Conservation (phyloP, 2,113 vertebrate genomes). For the Steatornis caripensis region DNA sequence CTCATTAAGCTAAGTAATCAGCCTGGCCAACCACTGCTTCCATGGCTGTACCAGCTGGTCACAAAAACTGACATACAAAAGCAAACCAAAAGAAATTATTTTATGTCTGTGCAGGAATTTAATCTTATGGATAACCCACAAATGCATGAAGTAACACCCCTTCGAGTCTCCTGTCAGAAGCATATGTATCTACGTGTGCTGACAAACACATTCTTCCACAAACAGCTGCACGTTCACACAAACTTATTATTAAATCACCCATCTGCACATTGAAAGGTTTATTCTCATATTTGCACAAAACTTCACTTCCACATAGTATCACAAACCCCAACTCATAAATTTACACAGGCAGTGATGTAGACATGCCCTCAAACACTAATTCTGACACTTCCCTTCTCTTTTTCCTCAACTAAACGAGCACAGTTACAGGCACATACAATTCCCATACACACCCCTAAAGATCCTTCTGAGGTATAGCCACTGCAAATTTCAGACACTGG, state of each 20-base stretch:
- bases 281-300: background rate
- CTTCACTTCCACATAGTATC: background rate
- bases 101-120: background rate
- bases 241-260: background rate
- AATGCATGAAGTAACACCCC: background rate
- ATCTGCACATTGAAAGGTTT: background rate
- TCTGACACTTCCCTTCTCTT: background rate
- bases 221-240: background rate
- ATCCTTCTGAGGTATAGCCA: background rate
- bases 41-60: background rate
- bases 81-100: background rate
- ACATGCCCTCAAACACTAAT: background rate
- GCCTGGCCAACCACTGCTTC: background rate
- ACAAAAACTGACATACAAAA: background rate
- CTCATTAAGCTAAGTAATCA: conserved; percentile 4
- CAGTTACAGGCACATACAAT: background rate
- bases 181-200: background rate
- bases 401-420: background rate
- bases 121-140: background rate
- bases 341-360: background rate
- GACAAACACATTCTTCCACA: background rate
- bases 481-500: background rate
- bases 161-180: background rate
- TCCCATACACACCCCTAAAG: background rate
- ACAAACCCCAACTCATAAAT: background rate